Base-by-base conservation (phyloP, 1,140 invertebrate species). In the Drosophila arizonae region DNA sequence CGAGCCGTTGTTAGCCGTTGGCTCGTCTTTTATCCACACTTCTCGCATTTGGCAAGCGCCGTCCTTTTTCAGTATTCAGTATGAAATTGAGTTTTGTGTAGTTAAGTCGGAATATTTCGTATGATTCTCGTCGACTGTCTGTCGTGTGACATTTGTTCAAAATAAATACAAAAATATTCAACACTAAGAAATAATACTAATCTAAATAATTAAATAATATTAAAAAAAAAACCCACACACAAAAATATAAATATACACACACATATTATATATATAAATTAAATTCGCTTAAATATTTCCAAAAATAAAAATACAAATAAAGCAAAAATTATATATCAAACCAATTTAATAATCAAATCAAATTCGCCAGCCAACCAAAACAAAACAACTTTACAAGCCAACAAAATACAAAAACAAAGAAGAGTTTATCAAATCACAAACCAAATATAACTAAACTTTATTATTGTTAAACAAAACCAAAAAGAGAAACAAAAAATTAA, bases 61-160 rank as follows among this genome's bases (percentile, higher is more conserved):
- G 79, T 90, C 88, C 88, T 90, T 89, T 86, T 90, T 90, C 87
- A 90, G 90, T 91, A 90, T 90, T 90, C 87, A 90, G 90, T 91
- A 90, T 81, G 88, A 87, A 78, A 90, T 90, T 91, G 90, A 91
- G 90, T 91, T 91, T 90, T 91, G 90, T 90, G 90, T 91, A 90
- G 90, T 91, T 90, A 91, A 91, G 90, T 91, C 90, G 88, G 90
- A 89, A 91, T 88, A 89, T 91, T 91, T 91, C 90, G 89, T 90
- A 87, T 74, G 82, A 70, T 90, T 90, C 81, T 90, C 72, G 81
- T 90, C 88, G 82, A 87, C 84, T 87, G 77, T 90, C 84, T 87
- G 77, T 90, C 87, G 87, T 90, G 84, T 84, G 88, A 85, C 80
- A 88, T 90, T 90, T 90, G 81, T 90, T 81, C 82, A 81, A 87